These are phyloP conservation scores for Pelecanoides urinatrix DNA, from an alignment of 2,113 vertebrate species.

Conservation along the genomic window DNA sequence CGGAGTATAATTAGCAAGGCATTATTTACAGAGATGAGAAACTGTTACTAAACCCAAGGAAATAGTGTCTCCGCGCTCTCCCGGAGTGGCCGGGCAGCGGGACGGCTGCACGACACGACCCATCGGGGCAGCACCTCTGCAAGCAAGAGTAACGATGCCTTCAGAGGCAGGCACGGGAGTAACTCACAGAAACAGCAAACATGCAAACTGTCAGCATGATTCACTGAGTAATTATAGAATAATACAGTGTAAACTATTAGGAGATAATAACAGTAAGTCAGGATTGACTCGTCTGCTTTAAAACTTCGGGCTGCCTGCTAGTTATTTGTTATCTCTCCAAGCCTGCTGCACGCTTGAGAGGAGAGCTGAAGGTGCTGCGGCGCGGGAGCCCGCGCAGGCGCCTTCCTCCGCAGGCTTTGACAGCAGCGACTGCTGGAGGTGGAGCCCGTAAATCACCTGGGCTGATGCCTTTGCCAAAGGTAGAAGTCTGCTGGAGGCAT, in stretches of 20 bases:
- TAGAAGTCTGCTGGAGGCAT: background rate
- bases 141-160: background rate
- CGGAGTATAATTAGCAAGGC: background rate
- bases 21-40: constrained; percentile 28
- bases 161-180: background rate
- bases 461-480: background rate
- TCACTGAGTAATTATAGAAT: constrained; percentile 59
- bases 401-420: background rate
- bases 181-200: background rate
- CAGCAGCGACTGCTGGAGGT: background rate
- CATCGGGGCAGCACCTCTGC: background rate
- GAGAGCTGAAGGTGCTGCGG: constrained; percentile 5
- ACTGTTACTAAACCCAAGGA: background rate
- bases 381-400: background rate
- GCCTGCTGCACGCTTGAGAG: background rate
- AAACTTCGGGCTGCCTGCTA: background rate
- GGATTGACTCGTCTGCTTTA: constrained; percentile 16
- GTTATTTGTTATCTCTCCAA: background rate
- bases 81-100: background rate
- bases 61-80: background rate
- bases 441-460: background rate
- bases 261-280: constrained; percentile 53
- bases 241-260: constrained; percentile 57
- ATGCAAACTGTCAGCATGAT: constrained; percentile 37
- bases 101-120: background rate